Conservation (phyloP, 2,113 vertebrate genomes). For the Nyctibius bracteatus region DNA sequence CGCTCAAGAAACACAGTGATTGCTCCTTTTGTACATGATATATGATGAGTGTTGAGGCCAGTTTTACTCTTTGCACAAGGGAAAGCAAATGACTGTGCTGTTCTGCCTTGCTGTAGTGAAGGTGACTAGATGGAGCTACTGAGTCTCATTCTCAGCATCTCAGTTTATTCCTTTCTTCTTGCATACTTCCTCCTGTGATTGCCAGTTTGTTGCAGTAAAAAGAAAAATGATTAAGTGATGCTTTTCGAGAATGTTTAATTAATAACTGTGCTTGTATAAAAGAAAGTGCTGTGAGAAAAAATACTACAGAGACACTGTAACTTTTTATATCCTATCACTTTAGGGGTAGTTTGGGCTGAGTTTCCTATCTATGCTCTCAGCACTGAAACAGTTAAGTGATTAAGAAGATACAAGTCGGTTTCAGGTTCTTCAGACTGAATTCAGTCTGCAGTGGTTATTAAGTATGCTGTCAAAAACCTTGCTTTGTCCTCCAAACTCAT, state of each 20-base stretch:
- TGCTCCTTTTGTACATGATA: not conserved
- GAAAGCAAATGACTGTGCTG: not conserved
- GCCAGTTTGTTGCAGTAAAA: not conserved
- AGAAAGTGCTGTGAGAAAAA: not conserved
- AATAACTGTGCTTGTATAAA: not conserved
- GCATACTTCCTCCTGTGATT: not conserved
- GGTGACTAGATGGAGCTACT: not conserved
- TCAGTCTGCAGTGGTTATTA: not conserved
- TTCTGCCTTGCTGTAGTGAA: not conserved
- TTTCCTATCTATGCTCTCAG: not conserved
- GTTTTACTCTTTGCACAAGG: not conserved
- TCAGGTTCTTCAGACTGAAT: not conserved
- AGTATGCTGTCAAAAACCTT: not conserved
- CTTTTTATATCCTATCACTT: not conserved
- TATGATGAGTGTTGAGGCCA: not conserved
- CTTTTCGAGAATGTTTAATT: not conserved
- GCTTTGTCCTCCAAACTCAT: conserved; percentile 3
- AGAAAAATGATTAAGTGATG: not conserved
- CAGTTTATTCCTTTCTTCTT: not conserved
- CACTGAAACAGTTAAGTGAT: not conserved
- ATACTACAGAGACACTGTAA: not conserved
- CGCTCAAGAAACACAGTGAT: not conserved
- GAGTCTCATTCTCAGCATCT: not conserved
- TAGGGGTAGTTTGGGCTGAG: not conserved
- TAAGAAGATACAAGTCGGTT: not conserved